A percentile compares a stretch with the other conserved stretches of the same genome.
phyloP scores from a whole-genome alignment of 2,888 invertebrate genomes.

The Orthosia cruda region DNA sequence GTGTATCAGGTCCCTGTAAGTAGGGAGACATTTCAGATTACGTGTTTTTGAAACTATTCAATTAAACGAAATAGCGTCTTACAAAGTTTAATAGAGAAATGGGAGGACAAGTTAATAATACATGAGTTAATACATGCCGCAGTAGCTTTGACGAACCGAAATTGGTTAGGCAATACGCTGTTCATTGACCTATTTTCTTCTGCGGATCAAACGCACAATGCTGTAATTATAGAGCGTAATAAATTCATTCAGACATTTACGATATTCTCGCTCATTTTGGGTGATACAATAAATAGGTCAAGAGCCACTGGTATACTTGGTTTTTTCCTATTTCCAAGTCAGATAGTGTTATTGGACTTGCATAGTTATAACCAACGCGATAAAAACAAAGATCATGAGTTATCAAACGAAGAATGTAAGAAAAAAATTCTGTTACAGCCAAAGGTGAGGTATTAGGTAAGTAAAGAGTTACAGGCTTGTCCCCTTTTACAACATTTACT shows the following conservation, averaged over 20 bases:
- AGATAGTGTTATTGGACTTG: neutral
- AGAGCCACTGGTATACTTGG: neutral
- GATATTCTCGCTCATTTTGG: neutral
- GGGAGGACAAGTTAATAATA: slow-evolving; percentile 9
- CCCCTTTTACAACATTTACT: neutral
- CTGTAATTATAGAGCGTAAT: neutral
- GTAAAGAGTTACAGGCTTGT: neutral
- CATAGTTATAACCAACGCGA: too few species aligned
- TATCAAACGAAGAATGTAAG: neutral
- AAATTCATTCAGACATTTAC: neutral
- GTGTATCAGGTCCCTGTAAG: neutral
- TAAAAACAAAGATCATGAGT: neutral
- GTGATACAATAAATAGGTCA: neutral
- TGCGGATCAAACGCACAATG: neutral
- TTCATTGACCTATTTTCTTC: slow-evolving; percentile 28
- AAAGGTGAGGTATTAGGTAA: neutral
- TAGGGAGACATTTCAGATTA: neutral
- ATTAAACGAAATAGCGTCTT: neutral
- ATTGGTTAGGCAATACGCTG: slow-evolving; percentile 19
- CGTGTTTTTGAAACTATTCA: neutral
- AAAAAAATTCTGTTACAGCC: neutral
- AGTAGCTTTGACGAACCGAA: slow-evolving; percentile 13
- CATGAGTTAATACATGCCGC: slow-evolving; percentile 12
- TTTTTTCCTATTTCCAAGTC: neutral
- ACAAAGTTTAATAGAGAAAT: slow-evolving; percentile 4